Evolutionary conservation across 2,113 vertebrate species (phyloP).

Genomic region (Phalacrocorax aristotelis): DNA sequence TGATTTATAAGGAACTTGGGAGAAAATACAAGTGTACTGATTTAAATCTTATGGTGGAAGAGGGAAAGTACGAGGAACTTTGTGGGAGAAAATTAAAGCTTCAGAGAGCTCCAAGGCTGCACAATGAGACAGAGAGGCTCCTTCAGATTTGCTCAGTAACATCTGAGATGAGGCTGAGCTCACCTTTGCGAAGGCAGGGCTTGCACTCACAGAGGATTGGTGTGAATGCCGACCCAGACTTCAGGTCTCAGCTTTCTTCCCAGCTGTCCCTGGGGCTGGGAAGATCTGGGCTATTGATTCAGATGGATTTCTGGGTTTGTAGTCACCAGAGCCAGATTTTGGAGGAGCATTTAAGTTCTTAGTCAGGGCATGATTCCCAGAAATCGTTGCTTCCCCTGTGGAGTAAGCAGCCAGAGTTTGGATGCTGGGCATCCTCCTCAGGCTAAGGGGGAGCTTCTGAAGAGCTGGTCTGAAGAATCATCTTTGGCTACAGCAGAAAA

Average conservation of each 20-base stretch:
- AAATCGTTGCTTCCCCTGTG: fast-evolving
- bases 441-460: background rate
- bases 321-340: background rate
- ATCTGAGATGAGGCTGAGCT: background rate
- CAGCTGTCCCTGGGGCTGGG: background rate
- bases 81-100: background rate
- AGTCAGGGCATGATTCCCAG: background rate
- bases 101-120: background rate
- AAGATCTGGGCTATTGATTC: background rate
- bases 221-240: background rate
- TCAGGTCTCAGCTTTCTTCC: background rate
- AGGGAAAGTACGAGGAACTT: background rate
- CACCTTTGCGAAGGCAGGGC: background rate
- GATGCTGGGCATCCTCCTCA: background rate
- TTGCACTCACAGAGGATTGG: fast-evolving
- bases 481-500: background rate
- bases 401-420: background rate
- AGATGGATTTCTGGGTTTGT: background rate
- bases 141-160: background rate
- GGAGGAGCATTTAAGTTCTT: background rate
- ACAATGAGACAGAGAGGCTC: background rate
- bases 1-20: background rate
- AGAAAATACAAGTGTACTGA: background rate
- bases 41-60: background rate
- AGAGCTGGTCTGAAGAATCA: background rate